Evolutionary conservation across 2,113 vertebrate genomes (phyloP), one percentile per base, ranked within the genome.

Genomic region (Tapirus terrestris): DNA sequence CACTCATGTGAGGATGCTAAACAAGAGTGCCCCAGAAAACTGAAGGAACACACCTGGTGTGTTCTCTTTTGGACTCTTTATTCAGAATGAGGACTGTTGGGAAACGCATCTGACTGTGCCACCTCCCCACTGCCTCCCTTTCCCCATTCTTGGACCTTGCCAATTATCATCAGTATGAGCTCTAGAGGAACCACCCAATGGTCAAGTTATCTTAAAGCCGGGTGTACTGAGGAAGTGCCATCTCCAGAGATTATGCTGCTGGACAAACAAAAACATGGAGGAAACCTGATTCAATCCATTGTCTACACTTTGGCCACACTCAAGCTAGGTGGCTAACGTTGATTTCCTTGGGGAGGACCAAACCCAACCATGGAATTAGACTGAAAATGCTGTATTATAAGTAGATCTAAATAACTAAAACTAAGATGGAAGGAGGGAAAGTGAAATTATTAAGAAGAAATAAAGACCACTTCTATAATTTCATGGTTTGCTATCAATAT

Each of bases 401-500:
- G 45, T 20, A 88, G 53, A n/a, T 68, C 67, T 65, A 85, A 90
- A 43, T 39, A 45, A 43, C 36, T 36, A 39, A 96, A 89, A 88
- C 17, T 45, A 96, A 67, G 45, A 48, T 5, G 13, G n/a, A n/a
- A 94, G 60, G 72, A 86, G 23, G 12, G 3, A 20, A 93, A 92
- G 39, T n/a, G 2, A 81, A 94, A 89, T 51, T 61, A 92, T 65
- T 76, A 94, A 80, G 79, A 45, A 72, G 83, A 93, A 92, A 84
- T 68, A 82, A 94, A 25, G 27, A 88, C 36, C 33, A 45, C 76
- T 90, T 72, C 51, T 4, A 9, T 33, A 85, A 97, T n/a, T 91
- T 77, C 21, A 81, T 65, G 43, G 76, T 84, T 72, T 85, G 72
- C 58, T 70, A 72, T 31, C 53, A 33, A 21, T 21, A 27, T 16